These are phyloP conservation scores for Peromyscus eremicus DNA, from an alignment of 2,797 vertebrate genomes.

Conservation along the genomic window DNA sequence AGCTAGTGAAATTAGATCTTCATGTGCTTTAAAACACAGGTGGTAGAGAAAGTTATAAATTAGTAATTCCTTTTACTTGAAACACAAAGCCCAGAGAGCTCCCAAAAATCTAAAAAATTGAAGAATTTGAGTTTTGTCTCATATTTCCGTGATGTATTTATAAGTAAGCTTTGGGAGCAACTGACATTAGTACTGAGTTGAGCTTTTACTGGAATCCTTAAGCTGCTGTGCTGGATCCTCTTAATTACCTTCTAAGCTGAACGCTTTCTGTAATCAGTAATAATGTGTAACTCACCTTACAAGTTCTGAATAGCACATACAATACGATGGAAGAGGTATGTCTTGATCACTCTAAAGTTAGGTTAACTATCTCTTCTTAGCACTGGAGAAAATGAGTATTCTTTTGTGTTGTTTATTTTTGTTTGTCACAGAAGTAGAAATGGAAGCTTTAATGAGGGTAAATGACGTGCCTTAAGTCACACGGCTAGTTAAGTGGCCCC, in stretches of 20 bases:
- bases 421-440: not conserved
- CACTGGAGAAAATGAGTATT: slow-evolving; percentile 24
- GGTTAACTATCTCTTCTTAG: slow-evolving; percentile 47
- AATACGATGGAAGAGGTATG: not conserved
- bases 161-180: slow-evolving; percentile 49
- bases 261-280: not conserved
- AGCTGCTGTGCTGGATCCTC: not conserved
- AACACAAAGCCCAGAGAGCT: not conserved
- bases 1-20: slow-evolving; percentile 32
- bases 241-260: not conserved
- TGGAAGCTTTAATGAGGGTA: slow-evolving; percentile 48
- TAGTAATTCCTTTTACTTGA: slow-evolving; percentile 49
- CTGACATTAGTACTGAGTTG: slow-evolving; percentile 47
- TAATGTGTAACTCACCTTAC: slow-evolving; percentile 16
- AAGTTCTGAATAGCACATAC: not conserved
- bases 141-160: slow-evolving; percentile 19
- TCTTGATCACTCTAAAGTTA: slow-evolving; percentile 18
- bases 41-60: slow-evolving; percentile 23
- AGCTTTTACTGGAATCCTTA: slow-evolving; percentile 9
- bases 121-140: slow-evolving; percentile 46
- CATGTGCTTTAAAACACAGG: not conserved
- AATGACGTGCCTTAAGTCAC: not conserved
- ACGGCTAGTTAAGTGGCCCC: slow-evolving; percentile 31
- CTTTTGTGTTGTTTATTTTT: not conserved
- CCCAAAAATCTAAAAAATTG: not conserved